These are phyloP conservation scores for Cyphomyrus discorhynchus DNA, from an alignment of 2,113 vertebrate genomes.

Conservation along the genomic window DNA sequence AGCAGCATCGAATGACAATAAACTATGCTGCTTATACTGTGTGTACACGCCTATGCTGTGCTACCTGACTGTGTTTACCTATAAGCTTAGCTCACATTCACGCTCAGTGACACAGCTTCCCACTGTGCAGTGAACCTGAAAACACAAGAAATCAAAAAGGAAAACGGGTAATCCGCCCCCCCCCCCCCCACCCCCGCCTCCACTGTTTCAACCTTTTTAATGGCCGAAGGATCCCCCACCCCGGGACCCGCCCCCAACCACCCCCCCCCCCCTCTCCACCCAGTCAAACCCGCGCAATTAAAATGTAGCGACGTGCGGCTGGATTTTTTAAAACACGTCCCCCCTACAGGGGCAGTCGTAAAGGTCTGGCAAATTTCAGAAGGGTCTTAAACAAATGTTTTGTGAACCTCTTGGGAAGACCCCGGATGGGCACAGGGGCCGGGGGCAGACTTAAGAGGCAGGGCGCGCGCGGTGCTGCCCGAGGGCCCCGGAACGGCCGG, in stretches of 20 bases:
- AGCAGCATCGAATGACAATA: neutral
- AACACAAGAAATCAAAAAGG: slow-evolving; percentile 4
- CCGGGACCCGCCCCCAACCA: slow-evolving; percentile 29
- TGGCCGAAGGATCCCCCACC: slow-evolving; percentile 22
- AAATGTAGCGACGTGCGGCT: slow-evolving; percentile 53
- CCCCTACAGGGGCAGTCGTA: slow-evolving; percentile 56
- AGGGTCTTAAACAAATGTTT: slow-evolving; percentile 53
- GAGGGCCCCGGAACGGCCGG: slow-evolving; percentile 1
- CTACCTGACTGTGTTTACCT: neutral
- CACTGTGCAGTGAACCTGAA: neutral
- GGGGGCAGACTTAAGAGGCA: slow-evolving; percentile 21
- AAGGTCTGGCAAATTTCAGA: slow-evolving; percentile 74
- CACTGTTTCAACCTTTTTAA: slow-evolving; percentile 34
- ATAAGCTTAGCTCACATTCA: neutral
- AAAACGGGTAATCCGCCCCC: neutral
- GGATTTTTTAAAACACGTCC: slow-evolving; percentile 44
- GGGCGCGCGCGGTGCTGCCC: neutral
- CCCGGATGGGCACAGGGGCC: slow-evolving; percentile 26
- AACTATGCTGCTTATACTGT: neutral
- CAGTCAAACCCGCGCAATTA: slow-evolving; percentile 60
- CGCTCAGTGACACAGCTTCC: neutral
- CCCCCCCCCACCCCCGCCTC: neutral
- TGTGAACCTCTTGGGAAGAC: slow-evolving; percentile 31
- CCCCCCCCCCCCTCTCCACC: slow-evolving; percentile 37
- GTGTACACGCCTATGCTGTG: neutral